phyloP scores from a whole-genome alignment of 2,888 invertebrate genomes.

The Dasypogon diadema region DNA sequence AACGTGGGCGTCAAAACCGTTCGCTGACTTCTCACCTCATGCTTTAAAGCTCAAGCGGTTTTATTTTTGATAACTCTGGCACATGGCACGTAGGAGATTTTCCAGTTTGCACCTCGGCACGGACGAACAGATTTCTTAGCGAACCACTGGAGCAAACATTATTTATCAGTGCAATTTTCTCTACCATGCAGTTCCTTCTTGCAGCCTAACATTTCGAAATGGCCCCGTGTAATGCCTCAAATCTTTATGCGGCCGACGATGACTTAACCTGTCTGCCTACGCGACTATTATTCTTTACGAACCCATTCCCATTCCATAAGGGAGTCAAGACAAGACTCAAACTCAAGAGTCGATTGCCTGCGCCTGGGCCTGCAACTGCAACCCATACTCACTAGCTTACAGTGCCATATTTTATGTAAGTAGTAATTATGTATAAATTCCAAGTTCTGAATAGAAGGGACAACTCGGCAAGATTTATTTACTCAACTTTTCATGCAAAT shows the following conservation, averaged over 20 bases:
- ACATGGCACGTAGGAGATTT: conserved; percentile 7
- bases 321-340: neutral
- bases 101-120: conserved; percentile 25
- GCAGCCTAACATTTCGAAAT: neutral
- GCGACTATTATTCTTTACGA: conserved; percentile 46
- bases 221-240: neutral
- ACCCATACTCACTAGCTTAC: neutral
- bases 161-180: conserved; percentile 31
- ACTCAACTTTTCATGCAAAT: conserved; percentile 10
- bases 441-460: neutral
- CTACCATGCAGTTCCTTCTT: neutral
- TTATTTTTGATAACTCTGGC: conserved; percentile 30
- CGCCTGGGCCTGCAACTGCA: no score
- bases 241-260: conserved; percentile 36
- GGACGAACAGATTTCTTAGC: neutral
- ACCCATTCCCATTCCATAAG: conserved; percentile 24
- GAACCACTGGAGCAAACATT: neutral
- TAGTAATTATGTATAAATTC: conserved; percentile 17
- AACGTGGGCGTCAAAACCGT: conserved; percentile 48
- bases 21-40: conserved; percentile 53
- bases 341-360: neutral
- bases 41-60: neutral
- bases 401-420: conserved; percentile 23
- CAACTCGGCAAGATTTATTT: conserved; percentile 15
- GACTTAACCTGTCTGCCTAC: conserved; percentile 55